Percentiles rank a stretch among this genome's conserved stretches.
Conservation (phyloP, 2,113 vertebrate species). For the Sitta europaea region DNA sequence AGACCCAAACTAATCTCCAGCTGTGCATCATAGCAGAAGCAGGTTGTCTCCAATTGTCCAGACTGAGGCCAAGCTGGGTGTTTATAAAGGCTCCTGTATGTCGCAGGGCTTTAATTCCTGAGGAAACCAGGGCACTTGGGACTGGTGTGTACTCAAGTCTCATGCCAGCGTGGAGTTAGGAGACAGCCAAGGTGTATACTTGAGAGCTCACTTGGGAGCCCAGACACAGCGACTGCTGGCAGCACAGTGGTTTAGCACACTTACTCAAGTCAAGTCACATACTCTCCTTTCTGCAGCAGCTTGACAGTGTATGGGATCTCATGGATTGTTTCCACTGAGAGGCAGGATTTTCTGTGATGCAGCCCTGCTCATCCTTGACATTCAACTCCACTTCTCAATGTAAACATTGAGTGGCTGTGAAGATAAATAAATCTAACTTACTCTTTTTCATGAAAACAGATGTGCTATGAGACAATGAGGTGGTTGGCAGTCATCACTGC, state of each 20-base stretch:
- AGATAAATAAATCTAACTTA: neutral
- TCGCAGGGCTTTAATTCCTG: neutral
- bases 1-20: neutral
- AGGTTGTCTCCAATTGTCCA: neutral
- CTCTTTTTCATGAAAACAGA: neutral
- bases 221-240: neutral
- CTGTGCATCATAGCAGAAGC: neutral
- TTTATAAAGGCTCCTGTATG: slow-evolving; percentile 44
- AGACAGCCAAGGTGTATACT: slow-evolving; percentile 13
- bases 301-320: neutral
- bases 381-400: neutral
- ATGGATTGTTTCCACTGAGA: neutral
- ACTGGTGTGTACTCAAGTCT: neutral
- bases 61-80: neutral
- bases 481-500: neutral
- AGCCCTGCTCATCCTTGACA: neutral
- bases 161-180: neutral
- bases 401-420: neutral
- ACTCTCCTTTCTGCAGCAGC: neutral
- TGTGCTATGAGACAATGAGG: neutral
- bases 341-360: neutral
- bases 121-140: slow-evolving; percentile 7
- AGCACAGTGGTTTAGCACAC: slow-evolving; percentile 18
- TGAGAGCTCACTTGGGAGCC: neutral
- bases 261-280: slow-evolving; percentile 39